Base-by-base conservation (phyloP, 2,888 invertebrate species). In the Cataglyphis rosenhaueri region DNA sequence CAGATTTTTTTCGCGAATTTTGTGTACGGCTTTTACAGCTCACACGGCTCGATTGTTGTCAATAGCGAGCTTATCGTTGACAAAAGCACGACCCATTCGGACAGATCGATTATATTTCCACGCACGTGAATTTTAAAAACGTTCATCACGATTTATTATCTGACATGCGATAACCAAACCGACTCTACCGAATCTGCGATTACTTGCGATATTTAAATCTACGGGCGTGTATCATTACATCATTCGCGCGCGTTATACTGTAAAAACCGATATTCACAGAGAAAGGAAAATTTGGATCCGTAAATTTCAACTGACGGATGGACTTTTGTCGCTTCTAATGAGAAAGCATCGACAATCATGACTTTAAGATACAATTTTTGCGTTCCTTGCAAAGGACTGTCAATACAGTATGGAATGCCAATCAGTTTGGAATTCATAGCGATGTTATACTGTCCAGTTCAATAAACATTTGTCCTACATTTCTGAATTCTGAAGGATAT, bases 81-180 rank as follows among this genome's bases (percentile, higher is more conserved):
- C 71, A 79, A 79, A 79, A 44, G 78, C 71, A 71, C 59, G 78
- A 71, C 78, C 70, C 78, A 55, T 79, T 71, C 71, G 35, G 78
- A 79, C 78, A 79, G 78, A 79, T 79, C 78, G 78, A 79, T 79
- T 79, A 71, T 70, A 79, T 78, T 78, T 78, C 78, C 78, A 61
- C 71, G 78, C 78, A 70, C 25, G 71, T 79, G 71, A 79, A 71
- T 70, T 79, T 79, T 71, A 48, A 79, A 79, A 79, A 79, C 59
- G 71, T 71, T 59, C 59, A 59, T 79, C 70, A 79, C 70, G 71
- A 79, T 79, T 79, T 79, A 79, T 79, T 71, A 79, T 71, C 48
- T 71, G 71, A 61, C 78, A 61, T 59, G 78, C 32, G 71, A 71
- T 79, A 70, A 79, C 57, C 71, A 38, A 71, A 44, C 59, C 59